phyloP scores from a whole-genome alignment of 2,113 vertebrate genomes.

The Apaloderma vittatum region DNA sequence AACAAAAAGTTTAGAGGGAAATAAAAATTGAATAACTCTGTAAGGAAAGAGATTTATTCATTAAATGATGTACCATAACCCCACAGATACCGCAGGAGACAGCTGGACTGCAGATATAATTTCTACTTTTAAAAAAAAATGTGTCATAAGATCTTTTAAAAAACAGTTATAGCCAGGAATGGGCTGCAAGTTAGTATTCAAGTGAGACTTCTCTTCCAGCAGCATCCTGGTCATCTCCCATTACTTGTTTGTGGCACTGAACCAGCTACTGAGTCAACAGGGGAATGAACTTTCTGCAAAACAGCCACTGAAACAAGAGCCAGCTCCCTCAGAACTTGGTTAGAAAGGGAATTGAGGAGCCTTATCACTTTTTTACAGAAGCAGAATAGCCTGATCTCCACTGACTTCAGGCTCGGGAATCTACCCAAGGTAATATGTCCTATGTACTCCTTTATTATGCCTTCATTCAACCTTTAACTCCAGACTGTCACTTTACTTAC shows the following conservation, averaged over 20 bases:
- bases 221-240: neutral
- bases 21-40: neutral
- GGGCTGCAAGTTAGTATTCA: neutral
- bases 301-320: neutral
- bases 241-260: neutral
- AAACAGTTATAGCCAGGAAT: neutral
- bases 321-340: neutral
- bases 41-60: neutral
- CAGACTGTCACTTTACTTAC: neutral
- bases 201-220: neutral
- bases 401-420: neutral
- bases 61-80: neutral
- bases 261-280: neutral
- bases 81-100: neutral
- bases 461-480: neutral
- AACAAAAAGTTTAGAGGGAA: neutral
- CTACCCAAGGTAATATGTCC: neutral
- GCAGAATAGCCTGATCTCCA: neutral
- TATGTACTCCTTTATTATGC: neutral
- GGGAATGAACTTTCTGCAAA: neutral
- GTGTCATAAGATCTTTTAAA: neutral
- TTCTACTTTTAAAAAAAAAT: neutral
- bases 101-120: neutral
- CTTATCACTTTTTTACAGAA: neutral
- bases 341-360: neutral